These are phyloP conservation scores for Sciurus carolinensis DNA, from an alignment of 2,797 vertebrate species.

Conservation along the genomic window DNA sequence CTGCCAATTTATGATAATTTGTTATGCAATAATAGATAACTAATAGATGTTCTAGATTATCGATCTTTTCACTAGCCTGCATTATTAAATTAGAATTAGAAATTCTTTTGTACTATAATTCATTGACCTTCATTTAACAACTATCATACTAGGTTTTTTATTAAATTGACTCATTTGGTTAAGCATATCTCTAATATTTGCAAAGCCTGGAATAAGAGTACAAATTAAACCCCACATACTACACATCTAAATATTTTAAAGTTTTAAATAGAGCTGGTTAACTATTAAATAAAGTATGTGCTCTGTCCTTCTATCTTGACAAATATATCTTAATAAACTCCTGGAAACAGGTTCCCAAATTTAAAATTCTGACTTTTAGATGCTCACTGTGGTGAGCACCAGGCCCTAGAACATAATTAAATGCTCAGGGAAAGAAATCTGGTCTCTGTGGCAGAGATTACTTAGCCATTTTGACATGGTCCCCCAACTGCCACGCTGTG, in stretches of 20 bases:
- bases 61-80: neutral
- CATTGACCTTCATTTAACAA: conserved; percentile 7
- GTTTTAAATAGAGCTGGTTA: conserved; percentile 8
- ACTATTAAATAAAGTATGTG: neutral
- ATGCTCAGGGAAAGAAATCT: neutral
- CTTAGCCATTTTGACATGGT: neutral
- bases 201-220: neutral
- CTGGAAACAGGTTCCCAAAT: conserved; percentile 19
- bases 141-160: neutral
- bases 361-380: conserved; percentile 1
- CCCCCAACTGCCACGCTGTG: too few species aligned
- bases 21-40: neutral
- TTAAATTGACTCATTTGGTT: neutral
- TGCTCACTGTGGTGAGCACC: neutral
- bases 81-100: neutral
- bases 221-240: neutral
- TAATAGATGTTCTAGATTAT: conserved; percentile 11
- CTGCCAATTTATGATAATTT: conserved; percentile 28
- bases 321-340: neutral
- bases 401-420: neutral
- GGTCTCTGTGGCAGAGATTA: neutral
- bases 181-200: neutral
- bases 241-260: conserved; percentile 37
- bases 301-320: neutral
- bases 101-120: neutral